Conservation (phyloP, 2,888 invertebrate genomes). For the Nomada lathburiana region DNA sequence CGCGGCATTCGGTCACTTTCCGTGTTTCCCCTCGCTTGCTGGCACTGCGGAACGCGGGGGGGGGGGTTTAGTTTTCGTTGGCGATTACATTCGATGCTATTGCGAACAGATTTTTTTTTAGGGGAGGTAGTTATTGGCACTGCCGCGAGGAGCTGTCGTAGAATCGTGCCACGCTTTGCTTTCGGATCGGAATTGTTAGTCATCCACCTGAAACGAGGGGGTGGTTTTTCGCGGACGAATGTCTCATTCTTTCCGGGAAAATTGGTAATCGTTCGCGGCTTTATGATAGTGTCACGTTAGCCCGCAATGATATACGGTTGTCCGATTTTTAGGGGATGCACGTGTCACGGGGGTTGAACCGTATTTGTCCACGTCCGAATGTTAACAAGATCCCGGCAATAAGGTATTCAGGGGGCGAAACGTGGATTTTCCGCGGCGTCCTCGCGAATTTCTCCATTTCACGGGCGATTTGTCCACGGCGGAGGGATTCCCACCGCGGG, state of each 20-base stretch:
- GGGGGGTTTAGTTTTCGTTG: too few species aligned
- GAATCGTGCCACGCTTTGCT: too few species aligned
- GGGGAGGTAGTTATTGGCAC: too few species aligned
- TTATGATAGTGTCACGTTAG: not conserved
- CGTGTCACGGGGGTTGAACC: not conserved
- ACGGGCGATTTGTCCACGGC: constrained; percentile 70
- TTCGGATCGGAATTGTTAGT: too few species aligned
- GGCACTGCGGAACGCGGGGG: too few species aligned
- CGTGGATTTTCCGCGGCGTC: constrained; percentile 69
- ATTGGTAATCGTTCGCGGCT: not conserved
- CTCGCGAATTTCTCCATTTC: constrained; percentile 71
- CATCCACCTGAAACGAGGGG: not conserved
- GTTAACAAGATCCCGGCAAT: constrained; percentile 66
- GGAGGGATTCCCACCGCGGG: constrained; percentile 46
- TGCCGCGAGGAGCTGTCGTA: too few species aligned
- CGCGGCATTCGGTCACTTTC: too few species aligned
- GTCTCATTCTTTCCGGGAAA: not conserved
- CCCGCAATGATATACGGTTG: not conserved
- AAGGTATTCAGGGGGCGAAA: constrained; percentile 68
- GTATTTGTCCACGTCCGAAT: constrained; percentile 53
- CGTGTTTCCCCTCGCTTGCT: too few species aligned
- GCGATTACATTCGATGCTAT: too few species aligned
- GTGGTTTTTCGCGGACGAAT: not conserved
- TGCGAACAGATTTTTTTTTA: too few species aligned
- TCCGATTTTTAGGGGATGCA: not conserved